phyloP scores from a whole-genome alignment of 2,797 vertebrate species.

The Brachyalestes nurse region DNA sequence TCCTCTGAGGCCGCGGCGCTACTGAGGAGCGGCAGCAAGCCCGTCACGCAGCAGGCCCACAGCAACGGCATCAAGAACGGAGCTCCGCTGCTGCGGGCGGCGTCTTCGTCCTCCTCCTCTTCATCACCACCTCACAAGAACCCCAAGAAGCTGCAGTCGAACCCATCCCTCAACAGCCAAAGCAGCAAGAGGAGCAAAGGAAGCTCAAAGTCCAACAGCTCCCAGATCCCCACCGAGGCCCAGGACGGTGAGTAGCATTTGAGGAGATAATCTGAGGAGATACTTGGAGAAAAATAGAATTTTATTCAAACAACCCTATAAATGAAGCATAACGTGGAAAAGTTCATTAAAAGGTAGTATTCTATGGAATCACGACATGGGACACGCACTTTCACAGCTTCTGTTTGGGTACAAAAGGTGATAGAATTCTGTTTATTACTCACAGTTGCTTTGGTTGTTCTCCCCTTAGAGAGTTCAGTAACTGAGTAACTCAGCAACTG shows the following conservation, averaged over 20 bases:
- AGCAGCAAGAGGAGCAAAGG: constrained; percentile 92
- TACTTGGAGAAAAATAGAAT: no score
- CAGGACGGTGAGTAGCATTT: constrained; percentile 84
- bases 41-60: constrained; percentile 67
- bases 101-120: constrained; percentile 75
- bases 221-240: constrained; percentile 90
- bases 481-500: no score
- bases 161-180: constrained; percentile 92
- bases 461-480: no score
- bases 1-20: constrained; percentile 75
- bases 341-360: no score
- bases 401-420: no score
- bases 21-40: constrained; percentile 79
- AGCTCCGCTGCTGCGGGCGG: constrained; percentile 71
- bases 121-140: constrained; percentile 76
- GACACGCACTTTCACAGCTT: no score
- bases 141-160: constrained; percentile 85
- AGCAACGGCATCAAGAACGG: constrained; percentile 72
- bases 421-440: no score
- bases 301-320: no score
- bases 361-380: no score
- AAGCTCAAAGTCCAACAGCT: constrained; percentile 88
- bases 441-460: no score
- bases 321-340: no score
- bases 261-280: not conserved